A percentile compares a stretch with the other conserved stretches of the same genome.
phyloP scores from a whole-genome alignment of 2,113 vertebrate species.

The Ceyx melanurus region DNA sequence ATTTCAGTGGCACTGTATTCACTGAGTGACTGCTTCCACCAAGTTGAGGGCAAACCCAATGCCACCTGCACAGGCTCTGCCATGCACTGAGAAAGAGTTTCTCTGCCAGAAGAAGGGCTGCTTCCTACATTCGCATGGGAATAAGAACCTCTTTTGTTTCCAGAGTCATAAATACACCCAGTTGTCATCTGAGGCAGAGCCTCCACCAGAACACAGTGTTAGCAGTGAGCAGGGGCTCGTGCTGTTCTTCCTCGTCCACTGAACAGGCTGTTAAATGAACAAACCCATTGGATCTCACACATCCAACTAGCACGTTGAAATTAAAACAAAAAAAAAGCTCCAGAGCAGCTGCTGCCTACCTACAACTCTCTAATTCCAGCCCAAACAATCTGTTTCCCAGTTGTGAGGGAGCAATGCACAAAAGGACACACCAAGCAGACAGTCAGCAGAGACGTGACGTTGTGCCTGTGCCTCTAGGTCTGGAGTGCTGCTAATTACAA shows the following conservation, averaged over 20 bases:
- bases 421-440: constrained; percentile 39
- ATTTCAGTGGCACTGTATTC: neutral
- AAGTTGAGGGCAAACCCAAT: neutral
- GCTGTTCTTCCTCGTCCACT: neutral
- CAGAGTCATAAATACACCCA: neutral
- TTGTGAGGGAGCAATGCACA: constrained; percentile 44
- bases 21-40: neutral
- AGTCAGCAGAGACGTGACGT: constrained; percentile 17
- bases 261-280: constrained; percentile 59
- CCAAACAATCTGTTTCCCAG: constrained; percentile 68
- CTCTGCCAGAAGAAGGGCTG: neutral
- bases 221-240: neutral
- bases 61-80: neutral
- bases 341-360: constrained; percentile 62
- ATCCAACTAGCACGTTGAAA: constrained; percentile 12
- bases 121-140: neutral
- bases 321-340: constrained; percentile 18
- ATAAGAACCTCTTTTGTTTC: neutral
- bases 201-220: neutral
- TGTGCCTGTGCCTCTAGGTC: constrained; percentile 52
- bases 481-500: constrained; percentile 40
- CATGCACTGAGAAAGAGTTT: neutral
- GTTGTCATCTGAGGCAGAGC: neutral
- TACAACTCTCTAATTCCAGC: constrained; percentile 62
- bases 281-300: constrained; percentile 43